Evolutionary conservation across 2,797 vertebrate genomes (phyloP).

Genomic region (Taeniopygia guttata): DNA sequence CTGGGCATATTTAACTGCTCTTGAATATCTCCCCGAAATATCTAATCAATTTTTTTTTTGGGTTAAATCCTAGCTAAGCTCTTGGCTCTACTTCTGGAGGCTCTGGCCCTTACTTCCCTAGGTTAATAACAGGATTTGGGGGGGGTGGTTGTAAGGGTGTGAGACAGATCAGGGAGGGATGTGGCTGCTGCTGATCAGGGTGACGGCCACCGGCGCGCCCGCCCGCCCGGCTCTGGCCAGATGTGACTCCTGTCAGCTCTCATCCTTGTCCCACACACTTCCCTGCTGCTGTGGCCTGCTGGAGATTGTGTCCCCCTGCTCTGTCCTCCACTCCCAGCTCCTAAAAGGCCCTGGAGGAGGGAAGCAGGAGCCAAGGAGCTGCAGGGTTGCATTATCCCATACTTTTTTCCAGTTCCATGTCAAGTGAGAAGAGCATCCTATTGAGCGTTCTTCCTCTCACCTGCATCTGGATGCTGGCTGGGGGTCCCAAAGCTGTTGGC

Average conservation of each 20-base stretch:
- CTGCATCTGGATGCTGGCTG: neutral
- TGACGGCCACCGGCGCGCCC: rapidly evolving
- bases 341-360: neutral
- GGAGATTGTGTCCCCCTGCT: neutral
- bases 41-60: neutral
- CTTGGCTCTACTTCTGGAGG: neutral
- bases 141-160: neutral
- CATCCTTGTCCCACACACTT: neutral
- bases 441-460: neutral
- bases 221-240: neutral
- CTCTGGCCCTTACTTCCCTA: neutral
- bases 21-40: slow-evolving; percentile 4
- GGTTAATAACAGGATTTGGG: neutral
- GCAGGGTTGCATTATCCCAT: neutral
- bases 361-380: neutral
- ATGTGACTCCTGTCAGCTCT: neutral
- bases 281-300: neutral
- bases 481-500: neutral
- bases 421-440: neutral
- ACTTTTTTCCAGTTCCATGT: rapidly evolving
- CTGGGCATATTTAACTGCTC: slow-evolving; percentile 32
- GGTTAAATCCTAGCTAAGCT: neutral
- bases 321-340: neutral
- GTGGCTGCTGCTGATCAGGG: neutral
- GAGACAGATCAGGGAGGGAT: neutral